phyloP scores from a whole-genome alignment of 2,797 vertebrate genomes.

The Brachyalestes nurse region DNA sequence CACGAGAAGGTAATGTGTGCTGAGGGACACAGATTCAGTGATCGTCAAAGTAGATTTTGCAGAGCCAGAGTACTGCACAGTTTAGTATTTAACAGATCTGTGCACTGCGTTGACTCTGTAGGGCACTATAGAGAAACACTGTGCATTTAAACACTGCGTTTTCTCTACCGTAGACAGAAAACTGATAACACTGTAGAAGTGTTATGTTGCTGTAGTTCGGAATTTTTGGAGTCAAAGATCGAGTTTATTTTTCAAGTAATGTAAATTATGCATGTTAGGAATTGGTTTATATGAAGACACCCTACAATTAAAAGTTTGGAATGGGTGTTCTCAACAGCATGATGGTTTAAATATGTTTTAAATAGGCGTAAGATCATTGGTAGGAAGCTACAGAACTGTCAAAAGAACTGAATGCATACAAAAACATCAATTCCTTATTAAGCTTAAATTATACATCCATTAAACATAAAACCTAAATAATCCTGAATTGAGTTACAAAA shows the following conservation, averaged over 20 bases:
- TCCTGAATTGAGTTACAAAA: too few relatives aligned
- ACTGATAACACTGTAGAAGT: not conserved
- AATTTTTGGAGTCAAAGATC: not conserved
- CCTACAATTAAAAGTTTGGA: not conserved
- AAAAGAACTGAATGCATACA: too few relatives aligned
- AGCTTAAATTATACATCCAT: too few relatives aligned
- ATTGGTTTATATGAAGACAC: not conserved
- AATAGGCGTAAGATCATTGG: not conserved
- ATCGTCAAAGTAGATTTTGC: not conserved
- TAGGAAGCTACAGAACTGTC: not conserved
- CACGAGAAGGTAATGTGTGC: constrained; percentile 89
- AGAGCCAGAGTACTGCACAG: not conserved
- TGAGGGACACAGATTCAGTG: not conserved
- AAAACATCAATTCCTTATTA: too few relatives aligned
- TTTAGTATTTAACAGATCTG: too few relatives aligned
- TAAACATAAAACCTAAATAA: too few relatives aligned
- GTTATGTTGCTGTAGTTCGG: not conserved
- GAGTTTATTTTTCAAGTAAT: not conserved
- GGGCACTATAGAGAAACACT: not conserved
- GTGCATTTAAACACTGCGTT: not conserved
- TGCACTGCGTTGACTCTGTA: too few relatives aligned
- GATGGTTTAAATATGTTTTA: not conserved
- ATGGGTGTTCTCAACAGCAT: not conserved
- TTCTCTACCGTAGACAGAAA: not conserved
- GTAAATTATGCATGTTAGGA: too few relatives aligned